Base-by-base conservation (phyloP, 2,888 invertebrate genomes). In the Augiades crinisus region DNA sequence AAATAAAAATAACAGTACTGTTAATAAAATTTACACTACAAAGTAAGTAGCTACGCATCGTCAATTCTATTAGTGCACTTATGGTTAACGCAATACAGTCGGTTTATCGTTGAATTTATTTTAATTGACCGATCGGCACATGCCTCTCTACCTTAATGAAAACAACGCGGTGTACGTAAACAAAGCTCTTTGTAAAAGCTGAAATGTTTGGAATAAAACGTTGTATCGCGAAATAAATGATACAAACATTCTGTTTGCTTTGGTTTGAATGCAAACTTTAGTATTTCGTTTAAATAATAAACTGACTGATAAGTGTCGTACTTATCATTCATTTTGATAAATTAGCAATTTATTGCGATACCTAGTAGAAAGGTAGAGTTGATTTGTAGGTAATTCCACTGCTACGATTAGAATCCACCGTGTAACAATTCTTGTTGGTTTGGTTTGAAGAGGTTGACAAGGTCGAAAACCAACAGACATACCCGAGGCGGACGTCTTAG, bases 41-140 rank as follows among this genome's bases (percentile, higher is more conserved):
- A 22, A 45, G 3, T 16, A 13, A n/a, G 2, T 10, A 16, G 8
- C 2, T 22, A 12, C 12, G 17, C 30, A 38, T n/a, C 37, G 21
- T 12, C 12, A 40, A 17, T 41, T 19, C 17, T 41, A 41, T 34
- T 49, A 49, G 41, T 41, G 34, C n/a, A 41, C 34, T 41, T 41
- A 34, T 49, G n/a, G n/a, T n/a, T n/a, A n/a, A n/a, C n/a, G n/a
- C n/a, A n/a, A n/a, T 33, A 49, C 41, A 41, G 41, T 41, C 34
- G 34, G 41, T 49, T 49, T 49, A 49, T 49, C 49, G 49, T 22
- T 49, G 49, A 41, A 41, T 41, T 49, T 49, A 49, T 41, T 41
- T 49, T 49, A 49, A 49, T 49, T 41, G 41, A 8, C 41, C 16
- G 49, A 34, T 17, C 34, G 41, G 34, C 49, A 49, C 41, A 49